Percentiles rank a stretch among this genome's conserved stretches.
phyloP scores from a whole-genome alignment of 2,797 vertebrate genomes.

The Margarornis squamiger region DNA sequence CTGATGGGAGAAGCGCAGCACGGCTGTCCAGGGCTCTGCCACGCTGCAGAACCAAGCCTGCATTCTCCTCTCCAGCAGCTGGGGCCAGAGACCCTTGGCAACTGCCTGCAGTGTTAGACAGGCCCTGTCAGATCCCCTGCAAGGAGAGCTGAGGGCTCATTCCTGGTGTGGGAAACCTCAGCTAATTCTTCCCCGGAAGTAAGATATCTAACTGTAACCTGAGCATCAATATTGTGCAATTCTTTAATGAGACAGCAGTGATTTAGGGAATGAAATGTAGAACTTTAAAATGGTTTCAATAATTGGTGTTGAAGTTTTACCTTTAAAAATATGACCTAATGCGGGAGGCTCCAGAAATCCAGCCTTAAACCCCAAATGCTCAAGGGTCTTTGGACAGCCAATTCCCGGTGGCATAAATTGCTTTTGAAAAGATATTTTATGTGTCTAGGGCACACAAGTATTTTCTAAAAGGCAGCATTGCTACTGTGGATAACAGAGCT shows the following conservation, averaged over 20 bases:
- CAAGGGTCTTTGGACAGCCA: not conserved
- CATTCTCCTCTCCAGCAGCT: rapidly evolving
- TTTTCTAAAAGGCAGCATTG: not conserved
- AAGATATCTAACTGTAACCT: not conserved
- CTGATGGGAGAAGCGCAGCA: rapidly evolving
- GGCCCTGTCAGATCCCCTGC: not conserved
- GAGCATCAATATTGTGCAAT: not conserved
- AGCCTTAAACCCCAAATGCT: not conserved
- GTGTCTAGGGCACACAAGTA: not conserved
- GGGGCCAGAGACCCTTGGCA: not conserved
- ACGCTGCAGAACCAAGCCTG: rapidly evolving
- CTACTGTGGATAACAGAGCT: not conserved
- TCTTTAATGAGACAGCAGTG: not conserved
- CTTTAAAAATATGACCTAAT: not conserved
- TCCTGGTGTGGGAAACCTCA: rapidly evolving
- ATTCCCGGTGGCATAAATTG: not conserved
- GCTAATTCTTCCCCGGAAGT: not conserved
- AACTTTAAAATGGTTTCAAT: not conserved
- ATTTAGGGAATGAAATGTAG: not conserved
- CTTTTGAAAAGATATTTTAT: not conserved
- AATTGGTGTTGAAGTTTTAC: not conserved
- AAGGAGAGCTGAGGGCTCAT: not conserved
- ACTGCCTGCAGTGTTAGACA: rapidly evolving
- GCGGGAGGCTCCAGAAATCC: not conserved
- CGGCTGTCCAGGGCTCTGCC: rapidly evolving